Evolutionary conservation across 2,113 vertebrate species (phyloP), one percentile per base, ranked within the genome.

Genomic region (Synodontis membranacea): DNA sequence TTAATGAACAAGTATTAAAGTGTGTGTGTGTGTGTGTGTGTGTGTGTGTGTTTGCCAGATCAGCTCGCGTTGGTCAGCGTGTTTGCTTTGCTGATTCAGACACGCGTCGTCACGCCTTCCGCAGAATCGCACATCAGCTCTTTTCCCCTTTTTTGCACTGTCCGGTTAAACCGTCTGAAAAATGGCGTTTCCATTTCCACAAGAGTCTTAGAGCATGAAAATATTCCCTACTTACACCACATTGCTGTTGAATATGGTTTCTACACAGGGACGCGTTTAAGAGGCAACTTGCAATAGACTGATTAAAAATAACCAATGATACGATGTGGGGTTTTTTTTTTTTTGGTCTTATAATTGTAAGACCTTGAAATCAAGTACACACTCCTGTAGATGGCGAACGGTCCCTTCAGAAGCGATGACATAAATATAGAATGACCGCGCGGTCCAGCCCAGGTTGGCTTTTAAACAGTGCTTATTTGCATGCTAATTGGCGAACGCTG

Each of bases 11-110:
- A n/a, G 28, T 2, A 58, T 58, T 25, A 58, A 58, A 52, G n/a
- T 44, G 4, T 44, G 56, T 64, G 62, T 64, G 12, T 64, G 56
- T 58, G 56, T 58, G 54, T 56, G 54, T 56, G 56, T 60, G 56
- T 62, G 60, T 34, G 37, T 42, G 9, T 68, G 66, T 39, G 66
- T 68, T 31, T 76, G 44, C 74, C 31, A 2, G 44, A 76, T 50
- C 74, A 76, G 74, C 44, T 76, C 12, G 25, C 31, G 44, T 48
- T 25, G 74, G 44, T 76, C 39, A 75, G 11, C 46, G 12, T 25
- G 44, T 76, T 48, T 48, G 39, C 23, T 70, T 76, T 76, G 74
- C 74, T 76, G 74, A 76, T 76, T 76, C 74, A 76, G 44, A 50
- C 31, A 44, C 9, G 12, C 44, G 48, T 76, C 28, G 7, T 50